These are phyloP conservation scores for Zophobas atratus DNA, from an alignment of 1,140 invertebrate genomes.

Conservation along the genomic window DNA sequence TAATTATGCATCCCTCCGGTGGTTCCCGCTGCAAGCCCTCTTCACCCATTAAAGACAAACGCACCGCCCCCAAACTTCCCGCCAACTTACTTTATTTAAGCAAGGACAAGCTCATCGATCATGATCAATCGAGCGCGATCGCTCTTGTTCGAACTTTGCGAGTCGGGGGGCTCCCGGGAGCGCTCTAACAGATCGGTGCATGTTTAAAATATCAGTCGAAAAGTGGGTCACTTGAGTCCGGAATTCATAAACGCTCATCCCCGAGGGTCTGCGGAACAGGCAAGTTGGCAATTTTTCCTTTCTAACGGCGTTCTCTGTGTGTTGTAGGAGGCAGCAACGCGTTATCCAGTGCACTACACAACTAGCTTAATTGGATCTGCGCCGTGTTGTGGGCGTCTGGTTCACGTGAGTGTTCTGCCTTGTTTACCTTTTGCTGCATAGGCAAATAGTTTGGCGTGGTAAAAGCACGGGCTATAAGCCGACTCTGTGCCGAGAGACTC, in stretches of 20 bases:
- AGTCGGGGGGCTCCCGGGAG: neutral
- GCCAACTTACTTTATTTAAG: neutral
- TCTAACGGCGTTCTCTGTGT: constrained; percentile 26
- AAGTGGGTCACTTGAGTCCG: constrained; percentile 27
- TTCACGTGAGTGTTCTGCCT: constrained; percentile 41
- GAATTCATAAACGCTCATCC: constrained; percentile 15
- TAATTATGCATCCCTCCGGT: too few relatives aligned
- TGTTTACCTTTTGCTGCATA: constrained; percentile 40
- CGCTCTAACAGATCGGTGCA: constrained; percentile 14
- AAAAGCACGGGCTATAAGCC: constrained; percentile 2
- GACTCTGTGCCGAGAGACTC: neutral
- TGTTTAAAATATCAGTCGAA: constrained; percentile 28
- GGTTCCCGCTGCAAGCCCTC: too few relatives aligned
- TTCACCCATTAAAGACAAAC: neutral
- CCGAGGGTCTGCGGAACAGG: neutral
- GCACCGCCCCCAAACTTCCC: neutral
- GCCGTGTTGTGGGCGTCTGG: constrained; percentile 34
- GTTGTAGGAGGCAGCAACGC: constrained; percentile 23
- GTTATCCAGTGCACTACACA: constrained; percentile 22
- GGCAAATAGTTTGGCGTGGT: constrained; percentile 13
- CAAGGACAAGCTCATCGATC: constrained; percentile 9
- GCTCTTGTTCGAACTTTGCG: neutral
- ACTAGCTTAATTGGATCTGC: constrained; percentile 45
- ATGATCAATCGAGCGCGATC: constrained; percentile 25
- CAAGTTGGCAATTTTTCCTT: constrained; percentile 7